These are phyloP conservation scores for Drosophila prosaltans DNA, from an alignment of 1,140 invertebrate genomes.

Conservation along the genomic window DNA sequence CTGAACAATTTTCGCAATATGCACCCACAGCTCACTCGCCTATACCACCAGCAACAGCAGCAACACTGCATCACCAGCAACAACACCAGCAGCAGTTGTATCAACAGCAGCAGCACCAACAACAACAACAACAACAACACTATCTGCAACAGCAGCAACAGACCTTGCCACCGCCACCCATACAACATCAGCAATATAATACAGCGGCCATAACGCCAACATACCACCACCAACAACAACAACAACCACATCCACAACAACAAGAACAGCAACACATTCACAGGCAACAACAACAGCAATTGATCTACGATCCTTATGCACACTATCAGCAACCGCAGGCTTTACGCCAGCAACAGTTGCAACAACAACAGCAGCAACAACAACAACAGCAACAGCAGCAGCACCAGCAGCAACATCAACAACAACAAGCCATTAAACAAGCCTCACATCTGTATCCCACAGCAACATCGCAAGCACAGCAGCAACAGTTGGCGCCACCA, in stretches of 20 bases:
- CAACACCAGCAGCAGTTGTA: constrained; percentile 35
- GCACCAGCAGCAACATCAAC: constrained; percentile 71
- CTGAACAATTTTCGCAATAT: constrained; percentile 83
- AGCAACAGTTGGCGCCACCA: constrained; percentile 28
- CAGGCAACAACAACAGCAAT: constrained; percentile 40
- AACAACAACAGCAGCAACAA: constrained; percentile 57
- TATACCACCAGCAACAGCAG: constrained; percentile 58
- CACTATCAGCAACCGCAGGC: constrained; percentile 66
- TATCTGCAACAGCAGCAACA: constrained; percentile 78
- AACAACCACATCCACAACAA: constrained; percentile 53
- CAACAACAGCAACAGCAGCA: constrained; percentile 72
- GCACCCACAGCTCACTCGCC: constrained; percentile 74
- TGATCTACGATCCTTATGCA: constrained; percentile 61
- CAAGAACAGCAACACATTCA: constrained; percentile 51
- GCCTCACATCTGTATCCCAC: constrained; percentile 82
- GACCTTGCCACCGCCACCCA: constrained; percentile 71
- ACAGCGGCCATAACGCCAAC: constrained; percentile 76
- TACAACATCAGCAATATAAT: constrained; percentile 82
- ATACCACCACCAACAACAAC: constrained; percentile 75
- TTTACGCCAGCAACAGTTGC: constrained; percentile 63
- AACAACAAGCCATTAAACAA: constrained; percentile 83
- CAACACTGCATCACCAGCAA: constrained; percentile 45
- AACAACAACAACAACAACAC: constrained; percentile 55
- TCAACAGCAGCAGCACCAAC: constrained; percentile 27
- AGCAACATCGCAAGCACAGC: constrained; percentile 62